phyloP scores from a whole-genome alignment of 1,140 invertebrate genomes.

The Odontomachus brunneus region DNA sequence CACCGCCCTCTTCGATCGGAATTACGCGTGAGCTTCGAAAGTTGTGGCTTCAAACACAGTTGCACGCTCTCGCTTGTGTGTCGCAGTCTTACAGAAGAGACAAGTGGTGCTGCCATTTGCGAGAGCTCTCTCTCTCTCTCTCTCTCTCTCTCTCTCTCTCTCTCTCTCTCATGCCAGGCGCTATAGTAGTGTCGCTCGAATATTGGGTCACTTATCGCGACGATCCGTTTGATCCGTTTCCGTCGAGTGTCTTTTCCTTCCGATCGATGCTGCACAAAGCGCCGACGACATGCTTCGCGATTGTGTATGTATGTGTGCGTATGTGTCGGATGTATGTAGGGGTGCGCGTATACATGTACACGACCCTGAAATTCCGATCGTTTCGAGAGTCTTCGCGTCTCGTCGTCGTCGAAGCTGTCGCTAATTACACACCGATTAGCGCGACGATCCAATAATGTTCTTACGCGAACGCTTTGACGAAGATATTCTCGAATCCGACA shows the following conservation, averaged over 20 bases:
- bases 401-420: constrained; percentile 15
- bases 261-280: constrained; percentile 56
- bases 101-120: constrained; percentile 16
- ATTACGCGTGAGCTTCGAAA: constrained; percentile 2
- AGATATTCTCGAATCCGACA: neutral
- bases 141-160: too few species aligned
- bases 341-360: neutral
- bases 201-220: constrained; percentile 1
- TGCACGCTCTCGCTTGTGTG: neutral
- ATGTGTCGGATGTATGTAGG: too few species aligned
- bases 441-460: too few species aligned
- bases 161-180: neutral
- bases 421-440: too few species aligned
- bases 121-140: too few species aligned
- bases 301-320: neutral
- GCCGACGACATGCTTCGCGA: neutral
- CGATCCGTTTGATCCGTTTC: constrained; percentile 48
- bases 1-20: constrained; percentile 4
- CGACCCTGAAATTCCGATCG: constrained; percentile 28
- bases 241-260: constrained; percentile 44
- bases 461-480: neutral
- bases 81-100: neutral
- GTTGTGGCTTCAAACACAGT: neutral
- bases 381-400: constrained; percentile 19
- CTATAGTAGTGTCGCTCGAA: constrained; percentile 9